Base-by-base conservation (phyloP, 2,888 invertebrate genomes). In the Sesia bembeciformis region DNA sequence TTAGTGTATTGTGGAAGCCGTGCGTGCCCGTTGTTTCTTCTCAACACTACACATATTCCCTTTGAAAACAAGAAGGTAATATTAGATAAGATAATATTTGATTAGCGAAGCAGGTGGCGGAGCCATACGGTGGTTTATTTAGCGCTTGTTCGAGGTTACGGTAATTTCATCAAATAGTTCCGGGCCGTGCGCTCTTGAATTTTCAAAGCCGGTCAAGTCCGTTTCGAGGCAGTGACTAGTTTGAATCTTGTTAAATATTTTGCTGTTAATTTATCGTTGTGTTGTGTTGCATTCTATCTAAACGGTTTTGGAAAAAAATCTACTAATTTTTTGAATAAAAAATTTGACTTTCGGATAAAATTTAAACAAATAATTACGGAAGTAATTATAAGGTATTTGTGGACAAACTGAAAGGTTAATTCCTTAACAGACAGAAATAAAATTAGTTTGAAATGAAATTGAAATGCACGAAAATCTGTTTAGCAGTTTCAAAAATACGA, bases 21-120 rank as follows among this genome's bases (percentile, higher is more conserved):
- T 71, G 74, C 76, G 70, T 72, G 75, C 64, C 65, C 62, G 67
- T 72, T 71, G 73, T 73, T 70, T 69, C 72, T 58, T 62, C 64
- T 58, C 50, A 46, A 46, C 46, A n/a, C 46, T 23, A 46, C 46
- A 46, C 23, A 46, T 23, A 46, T 43, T 52, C 64, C 63, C 64
- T 64, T 64, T 58, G 55, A 56, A 57, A 58, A 57, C 51, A 59
- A 62, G 57, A 57, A 72, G 74, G 74, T 75, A 75, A 76, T 84
- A 84, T 84, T 81, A 74, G 74, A 79, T 79, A 74, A 73, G 71
- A 80, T 78, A 81, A 80, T 80, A 82, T 81, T 81, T 79, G 81
- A 78, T 79, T 70, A 78, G 69, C 68, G 64, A 52, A 63, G 58
- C 80, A 79, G 76, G 74, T 78, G 76, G 57, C 52, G 55, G 50